Conservation (phyloP, 2,888 invertebrate genomes). For the Asteroscopus sphinx region DNA sequence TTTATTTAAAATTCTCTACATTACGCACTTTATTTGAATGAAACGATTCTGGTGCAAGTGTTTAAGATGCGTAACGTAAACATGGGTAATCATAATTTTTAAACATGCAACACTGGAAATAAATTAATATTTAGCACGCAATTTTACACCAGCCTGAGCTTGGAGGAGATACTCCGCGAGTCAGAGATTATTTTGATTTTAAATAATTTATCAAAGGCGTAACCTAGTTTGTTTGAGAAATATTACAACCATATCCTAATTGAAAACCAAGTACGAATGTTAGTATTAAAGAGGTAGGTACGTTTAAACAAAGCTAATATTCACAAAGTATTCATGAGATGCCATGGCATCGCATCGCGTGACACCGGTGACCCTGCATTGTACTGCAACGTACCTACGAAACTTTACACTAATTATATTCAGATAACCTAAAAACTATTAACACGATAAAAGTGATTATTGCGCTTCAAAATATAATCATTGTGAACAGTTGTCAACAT, state of each 20-base stretch:
- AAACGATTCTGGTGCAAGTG: constrained; percentile 1
- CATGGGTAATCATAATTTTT: constrained; percentile 36
- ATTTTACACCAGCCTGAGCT: constrained; percentile 6
- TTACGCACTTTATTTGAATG: constrained; percentile 24
- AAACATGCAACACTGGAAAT: constrained; percentile 15
- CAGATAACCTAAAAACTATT: constrained; percentile 39
- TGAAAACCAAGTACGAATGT: constrained; percentile 4
- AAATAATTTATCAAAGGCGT: background rate
- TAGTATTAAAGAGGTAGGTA: background rate
- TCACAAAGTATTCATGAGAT: constrained; percentile 36
- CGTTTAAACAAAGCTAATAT: constrained; percentile 21
- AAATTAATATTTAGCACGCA: constrained; percentile 18
- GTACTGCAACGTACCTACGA: constrained; percentile 39
- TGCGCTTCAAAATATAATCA: constrained; percentile 10
- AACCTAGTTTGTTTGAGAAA: constrained; percentile 1
- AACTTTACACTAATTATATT: constrained; percentile 29
- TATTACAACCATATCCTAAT: constrained; percentile 17
- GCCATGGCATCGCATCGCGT: constrained; percentile 47
- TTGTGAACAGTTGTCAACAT: constrained; percentile 5
- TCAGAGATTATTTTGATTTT: background rate
- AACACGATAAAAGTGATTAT: constrained; percentile 22
- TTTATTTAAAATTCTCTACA: constrained; percentile 12
- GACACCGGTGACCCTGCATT: constrained; percentile 54
- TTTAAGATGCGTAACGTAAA: constrained; percentile 36
- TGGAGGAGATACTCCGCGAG: too few relatives aligned